Percentiles rank a stretch among this genome's conserved stretches.
Conservation (phyloP, 2,113 vertebrate species). For the Mesoclemmys tuberculata region DNA sequence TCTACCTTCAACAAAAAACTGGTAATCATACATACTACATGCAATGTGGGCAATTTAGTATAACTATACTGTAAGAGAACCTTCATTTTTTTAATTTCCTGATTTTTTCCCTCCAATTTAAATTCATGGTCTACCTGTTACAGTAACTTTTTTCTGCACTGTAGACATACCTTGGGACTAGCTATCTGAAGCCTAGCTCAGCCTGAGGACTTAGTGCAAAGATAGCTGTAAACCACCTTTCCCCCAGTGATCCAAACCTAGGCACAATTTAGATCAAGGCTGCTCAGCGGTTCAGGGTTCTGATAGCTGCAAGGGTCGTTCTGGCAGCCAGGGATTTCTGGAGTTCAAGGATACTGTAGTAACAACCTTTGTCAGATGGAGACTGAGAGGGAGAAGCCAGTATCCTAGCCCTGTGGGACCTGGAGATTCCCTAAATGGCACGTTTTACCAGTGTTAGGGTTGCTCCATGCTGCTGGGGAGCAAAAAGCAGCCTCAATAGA, state of each 20-base stretch:
- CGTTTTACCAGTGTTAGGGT: not conserved
- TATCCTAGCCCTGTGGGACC: not conserved
- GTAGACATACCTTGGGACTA: too few relatives aligned
- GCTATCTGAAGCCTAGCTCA: too few relatives aligned
- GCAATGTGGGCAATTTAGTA: not conserved
- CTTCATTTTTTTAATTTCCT: not conserved
- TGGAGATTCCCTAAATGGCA: not conserved
- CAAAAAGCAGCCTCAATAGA: not conserved
- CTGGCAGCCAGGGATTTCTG: not conserved
- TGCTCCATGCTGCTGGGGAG: not conserved
- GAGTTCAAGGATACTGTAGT: not conserved
- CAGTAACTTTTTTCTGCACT: too few relatives aligned
- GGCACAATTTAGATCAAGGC: not conserved
- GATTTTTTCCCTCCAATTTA: not conserved
- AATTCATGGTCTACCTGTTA: too few relatives aligned
- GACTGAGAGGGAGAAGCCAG: slow-evolving; percentile 6
- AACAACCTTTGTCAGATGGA: not conserved
- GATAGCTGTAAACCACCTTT: too few relatives aligned
- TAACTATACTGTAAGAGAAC: not conserved
- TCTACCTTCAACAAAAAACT: not conserved
- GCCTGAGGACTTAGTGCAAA: too few relatives aligned
- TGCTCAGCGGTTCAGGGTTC: too few relatives aligned
- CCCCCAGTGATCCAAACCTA: not conserved
- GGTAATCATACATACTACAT: not conserved
- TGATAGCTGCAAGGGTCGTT: not conserved